phyloP scores from a whole-genome alignment of 2,797 vertebrate species.

The Smutsia temminckii region DNA sequence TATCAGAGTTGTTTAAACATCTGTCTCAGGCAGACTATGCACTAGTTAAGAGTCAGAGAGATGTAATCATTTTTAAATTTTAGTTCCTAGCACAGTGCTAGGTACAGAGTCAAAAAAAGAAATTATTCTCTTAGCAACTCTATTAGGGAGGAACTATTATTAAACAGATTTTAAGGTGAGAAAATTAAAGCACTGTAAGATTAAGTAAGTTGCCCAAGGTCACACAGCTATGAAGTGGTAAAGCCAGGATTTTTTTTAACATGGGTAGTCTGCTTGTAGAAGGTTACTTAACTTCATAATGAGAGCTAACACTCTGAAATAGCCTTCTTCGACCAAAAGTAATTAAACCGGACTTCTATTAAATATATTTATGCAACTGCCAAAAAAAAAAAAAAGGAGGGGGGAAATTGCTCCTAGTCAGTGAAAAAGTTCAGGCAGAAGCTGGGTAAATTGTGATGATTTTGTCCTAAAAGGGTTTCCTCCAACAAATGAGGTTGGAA shows the following conservation, averaged over 20 bases:
- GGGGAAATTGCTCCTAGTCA: neutral
- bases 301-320: constrained; percentile 14
- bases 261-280: neutral
- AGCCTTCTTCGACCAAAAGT: neutral
- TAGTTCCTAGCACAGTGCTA: neutral
- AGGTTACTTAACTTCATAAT: neutral
- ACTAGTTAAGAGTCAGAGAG: neutral
- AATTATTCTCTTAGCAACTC: neutral
- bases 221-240: neutral
- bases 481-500: neutral
- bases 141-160: neutral
- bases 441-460: neutral
- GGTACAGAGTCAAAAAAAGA: neutral
- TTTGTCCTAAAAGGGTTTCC: neutral
- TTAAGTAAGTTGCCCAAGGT: neutral
- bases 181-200: neutral
- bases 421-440: constrained; percentile 6
- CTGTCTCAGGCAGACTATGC: neutral
- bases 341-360: neutral
- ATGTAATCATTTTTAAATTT: neutral
- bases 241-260: neutral
- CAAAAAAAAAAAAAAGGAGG: neutral
- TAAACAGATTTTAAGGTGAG: neutral
- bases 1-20: neutral
- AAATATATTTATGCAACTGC: neutral